These are phyloP conservation scores for Tarsius wallacei DNA, from an alignment of 2,797 vertebrate species.

Conservation along the genomic window DNA sequence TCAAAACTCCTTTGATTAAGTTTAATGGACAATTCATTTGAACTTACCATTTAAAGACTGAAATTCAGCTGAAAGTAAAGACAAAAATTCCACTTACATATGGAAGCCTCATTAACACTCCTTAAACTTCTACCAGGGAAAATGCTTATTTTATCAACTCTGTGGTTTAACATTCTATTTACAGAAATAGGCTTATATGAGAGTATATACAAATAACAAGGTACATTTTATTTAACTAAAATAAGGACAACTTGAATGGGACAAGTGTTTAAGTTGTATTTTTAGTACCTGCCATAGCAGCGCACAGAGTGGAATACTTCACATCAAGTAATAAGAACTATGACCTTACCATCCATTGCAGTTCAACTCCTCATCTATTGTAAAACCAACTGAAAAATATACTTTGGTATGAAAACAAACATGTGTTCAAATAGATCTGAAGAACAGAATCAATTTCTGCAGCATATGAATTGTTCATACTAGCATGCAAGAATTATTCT, in stretches of 20 bases:
- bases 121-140: constrained; percentile 22
- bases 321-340: background rate
- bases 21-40: constrained; percentile 9
- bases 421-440: background rate
- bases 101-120: constrained; percentile 54
- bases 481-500: background rate
- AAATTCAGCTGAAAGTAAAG: background rate
- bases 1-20: background rate
- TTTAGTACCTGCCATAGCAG: background rate
- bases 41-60: background rate
- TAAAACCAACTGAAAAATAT: background rate
- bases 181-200: background rate
- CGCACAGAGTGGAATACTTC: background rate
- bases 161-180: constrained; percentile 29
- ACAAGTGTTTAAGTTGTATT: background rate
- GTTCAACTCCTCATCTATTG: background rate
- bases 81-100: background rate
- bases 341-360: background rate
- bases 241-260: background rate
- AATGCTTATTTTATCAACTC: constrained; percentile 34
- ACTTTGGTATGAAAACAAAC: background rate
- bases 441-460: constrained; percentile 30
- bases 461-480: background rate
- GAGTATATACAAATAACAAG: constrained; percentile 16
- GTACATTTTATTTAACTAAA: background rate